Base-by-base conservation (phyloP, 2,888 invertebrate species). In the Drosophila austrosaltans region DNA sequence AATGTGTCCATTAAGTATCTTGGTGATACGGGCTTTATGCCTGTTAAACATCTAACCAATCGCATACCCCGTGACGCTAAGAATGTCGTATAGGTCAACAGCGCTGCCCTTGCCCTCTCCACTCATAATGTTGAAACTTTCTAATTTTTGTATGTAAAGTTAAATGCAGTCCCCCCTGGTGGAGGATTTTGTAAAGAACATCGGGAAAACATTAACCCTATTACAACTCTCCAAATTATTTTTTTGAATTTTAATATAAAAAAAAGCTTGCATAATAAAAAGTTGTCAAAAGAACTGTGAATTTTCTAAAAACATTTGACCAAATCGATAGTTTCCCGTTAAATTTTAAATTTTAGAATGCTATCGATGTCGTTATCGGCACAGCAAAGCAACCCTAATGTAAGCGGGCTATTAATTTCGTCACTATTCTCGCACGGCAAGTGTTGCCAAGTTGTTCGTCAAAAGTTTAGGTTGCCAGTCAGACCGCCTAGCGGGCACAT, bases 11-110 rank as follows among this genome's bases (percentile, higher is more conserved):
- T 99, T 1, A 94, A 96, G 39, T 93, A 94, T 8, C 93, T 98
- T 22, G 98, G 99, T 1, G 99, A 99, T 90, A 95, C 96, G 0
- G 99, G 99, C 0, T 96, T 97, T 91, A 96, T 99, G 94, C 96
- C 96, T 7, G 95, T 96, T 2, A 94, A 95, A 71, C 94, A 93
- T 82, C 93, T 97, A 78, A 95, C 95, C 48, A 94, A 94, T 91
- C 94, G 94, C 92, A 91, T 91, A 76, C 91, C 92, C 4, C 88
- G 91, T 8, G 86, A 87, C 0, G 75, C 75, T 48, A 90, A 90
- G 69, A 90, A 91, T 77, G 81, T 90, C 63, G 91, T 91, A 32
- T 91, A 83, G 62, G n/a, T 48, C 25, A 12, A 12, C 48, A 48
- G 2, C 22, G 22, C 8, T 25, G 12, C 10, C 1, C 42, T 42